Evolutionary conservation across 2,113 vertebrate species (phyloP), one percentile per base, ranked within the genome.

Genomic region (Philantomba maxwellii): DNA sequence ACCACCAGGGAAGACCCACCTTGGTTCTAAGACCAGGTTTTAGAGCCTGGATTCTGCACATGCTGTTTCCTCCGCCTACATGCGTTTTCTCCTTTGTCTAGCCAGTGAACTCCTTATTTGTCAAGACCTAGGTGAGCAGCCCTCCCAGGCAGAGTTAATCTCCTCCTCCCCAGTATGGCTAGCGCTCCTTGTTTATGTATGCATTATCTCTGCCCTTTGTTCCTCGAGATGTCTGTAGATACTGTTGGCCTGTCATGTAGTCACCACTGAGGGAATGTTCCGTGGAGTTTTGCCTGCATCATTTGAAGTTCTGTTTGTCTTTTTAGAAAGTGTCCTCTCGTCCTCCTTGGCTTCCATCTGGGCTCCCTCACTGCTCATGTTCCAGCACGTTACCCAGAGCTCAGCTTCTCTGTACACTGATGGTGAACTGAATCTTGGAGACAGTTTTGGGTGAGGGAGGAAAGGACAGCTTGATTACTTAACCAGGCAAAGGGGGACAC

Each of bases 171-270:
- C 33, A 0, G 14, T 6, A 25, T 60, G 6, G 16, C 53, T 15
- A 43, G 6, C 12, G 2, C 43, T 30, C 51, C 28, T 28, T 49
- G 60, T 60, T 95, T 25, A 73, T 49, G 51, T 43, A 14, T 25
- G 47, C 58, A 7, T 55, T 14, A 47, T 62, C 53, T 60, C 11
- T n/a, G 39, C 25, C 26, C 49, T 60, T 73, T 73, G 7, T 26
- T 66, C 53, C 49, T n/a, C 36, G 87, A 36, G 49, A 23, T 17
- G 21, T 47, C 66, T 25, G 21, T 23, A 5, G 2, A 14, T 45
- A 14, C 62, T 21, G 1, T 7, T 39, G 62, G 51, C 16, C 47
- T 0, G 0, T 0, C 3, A 12, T 2, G 2, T 0, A 15, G 6
- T 57, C 19, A 28, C 36, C 28, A 30, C 25, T 73, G 83, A 70